Conservation (phyloP, 2,888 invertebrate species). For the Malacosoma neustria region DNA sequence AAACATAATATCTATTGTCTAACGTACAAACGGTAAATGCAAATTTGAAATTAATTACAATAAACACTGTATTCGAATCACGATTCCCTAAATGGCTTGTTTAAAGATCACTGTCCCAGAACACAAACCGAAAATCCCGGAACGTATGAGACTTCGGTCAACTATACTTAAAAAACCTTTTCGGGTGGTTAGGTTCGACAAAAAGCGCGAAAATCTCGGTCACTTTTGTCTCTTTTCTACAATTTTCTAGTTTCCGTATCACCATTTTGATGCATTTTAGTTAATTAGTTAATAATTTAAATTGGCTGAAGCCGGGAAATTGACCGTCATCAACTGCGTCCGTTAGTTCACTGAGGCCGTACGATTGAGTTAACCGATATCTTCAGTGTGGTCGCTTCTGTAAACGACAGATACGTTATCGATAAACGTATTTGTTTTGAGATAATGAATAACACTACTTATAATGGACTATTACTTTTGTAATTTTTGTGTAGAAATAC, state of each 20-base stretch:
- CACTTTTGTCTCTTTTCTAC: constrained; percentile 47
- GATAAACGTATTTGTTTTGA: constrained; percentile 9
- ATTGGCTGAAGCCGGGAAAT: constrained; percentile 22
- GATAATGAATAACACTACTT: neutral
- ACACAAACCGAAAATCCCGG: constrained; percentile 37
- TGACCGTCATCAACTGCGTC: constrained; percentile 21
- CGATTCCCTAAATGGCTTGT: constrained; percentile 22
- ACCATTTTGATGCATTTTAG: constrained; percentile 71
- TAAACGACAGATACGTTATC: constrained; percentile 18
- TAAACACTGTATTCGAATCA: neutral
- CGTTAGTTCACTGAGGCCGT: constrained; percentile 22
- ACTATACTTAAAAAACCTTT: constrained; percentile 69
- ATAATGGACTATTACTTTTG: too few relatives aligned
- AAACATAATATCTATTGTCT: neutral
- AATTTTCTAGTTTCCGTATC: constrained; percentile 46
- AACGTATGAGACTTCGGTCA: constrained; percentile 44
- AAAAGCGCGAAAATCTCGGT: constrained; percentile 53
- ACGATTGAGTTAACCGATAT: constrained; percentile 14
- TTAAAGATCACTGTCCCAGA: constrained; percentile 27
- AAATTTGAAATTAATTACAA: neutral
- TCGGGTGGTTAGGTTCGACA: constrained; percentile 62
- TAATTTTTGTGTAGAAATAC: too few relatives aligned
- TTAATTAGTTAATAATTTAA: constrained; percentile 11
- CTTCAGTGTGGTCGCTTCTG: constrained; percentile 15
- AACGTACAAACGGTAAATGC: neutral